Evolutionary conservation across 1,140 invertebrate species (phyloP).

Genomic region (Metopolophium dirhodum): DNA sequence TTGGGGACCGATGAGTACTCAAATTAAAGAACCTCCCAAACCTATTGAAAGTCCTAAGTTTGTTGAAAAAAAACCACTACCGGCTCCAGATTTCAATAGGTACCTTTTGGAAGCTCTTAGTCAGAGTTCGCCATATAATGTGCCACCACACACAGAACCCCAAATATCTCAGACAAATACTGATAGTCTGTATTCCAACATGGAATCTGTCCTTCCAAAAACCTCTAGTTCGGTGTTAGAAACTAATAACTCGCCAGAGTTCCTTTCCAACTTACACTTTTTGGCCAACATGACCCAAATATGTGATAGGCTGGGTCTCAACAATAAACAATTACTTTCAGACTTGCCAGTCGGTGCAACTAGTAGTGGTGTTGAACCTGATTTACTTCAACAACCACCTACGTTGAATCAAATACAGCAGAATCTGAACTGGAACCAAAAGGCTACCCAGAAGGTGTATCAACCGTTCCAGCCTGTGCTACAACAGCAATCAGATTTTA

Average conservation of each 20-base stretch:
- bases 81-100: constrained; percentile 45
- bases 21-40: constrained; percentile 51
- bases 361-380: constrained; percentile 44
- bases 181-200: constrained; percentile 38
- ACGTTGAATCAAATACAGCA: constrained; percentile 54
- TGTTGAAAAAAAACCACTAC: constrained; percentile 53
- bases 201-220: constrained; percentile 54
- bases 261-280: constrained; percentile 53
- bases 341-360: constrained; percentile 49
- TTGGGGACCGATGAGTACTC: constrained; percentile 40
- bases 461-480: constrained; percentile 50
- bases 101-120: constrained; percentile 40
- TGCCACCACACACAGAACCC: constrained; percentile 48
- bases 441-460: constrained; percentile 43
- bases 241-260: constrained; percentile 51
- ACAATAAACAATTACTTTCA: constrained; percentile 52
- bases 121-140: constrained; percentile 43
- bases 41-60: constrained; percentile 50
- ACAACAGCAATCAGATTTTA: constrained; percentile 47
- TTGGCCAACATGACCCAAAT: constrained; percentile 53
- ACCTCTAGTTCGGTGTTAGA: constrained; percentile 51
- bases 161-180: constrained; percentile 54
- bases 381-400: constrained; percentile 53
- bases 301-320: constrained; percentile 55
- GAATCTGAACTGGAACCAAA: constrained; percentile 54